Conservation (phyloP, 2,113 vertebrate species). For the Myodes glareolus region DNA sequence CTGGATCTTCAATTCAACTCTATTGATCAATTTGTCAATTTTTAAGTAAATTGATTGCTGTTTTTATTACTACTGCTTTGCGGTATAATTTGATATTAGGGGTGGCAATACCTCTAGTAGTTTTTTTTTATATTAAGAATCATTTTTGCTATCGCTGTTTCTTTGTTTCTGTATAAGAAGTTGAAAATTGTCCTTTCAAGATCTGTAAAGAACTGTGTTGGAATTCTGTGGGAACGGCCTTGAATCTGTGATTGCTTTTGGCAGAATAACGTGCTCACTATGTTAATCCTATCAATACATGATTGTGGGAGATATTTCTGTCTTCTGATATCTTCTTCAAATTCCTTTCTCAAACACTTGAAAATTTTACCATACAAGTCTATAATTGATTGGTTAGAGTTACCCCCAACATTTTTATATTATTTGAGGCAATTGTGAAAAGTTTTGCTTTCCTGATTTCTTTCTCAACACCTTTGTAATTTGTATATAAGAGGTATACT, state of each 20-base stretch:
- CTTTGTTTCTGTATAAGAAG: background rate
- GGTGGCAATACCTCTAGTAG: background rate
- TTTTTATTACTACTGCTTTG: background rate
- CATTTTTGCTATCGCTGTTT: background rate
- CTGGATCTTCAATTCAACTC: no score
- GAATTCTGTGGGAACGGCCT: background rate
- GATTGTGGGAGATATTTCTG: background rate
- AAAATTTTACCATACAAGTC: background rate
- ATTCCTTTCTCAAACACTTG: no score
- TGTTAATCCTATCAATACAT: background rate
- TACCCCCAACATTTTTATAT: background rate
- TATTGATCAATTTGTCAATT: background rate
- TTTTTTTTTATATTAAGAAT: background rate
- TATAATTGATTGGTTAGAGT: background rate
- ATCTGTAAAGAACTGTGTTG: background rate
- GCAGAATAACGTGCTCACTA: background rate
- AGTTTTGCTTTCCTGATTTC: no score
- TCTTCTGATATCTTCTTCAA: background rate
- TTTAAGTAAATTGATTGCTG: no score
- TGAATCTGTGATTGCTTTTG: background rate
- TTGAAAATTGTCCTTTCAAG: background rate
- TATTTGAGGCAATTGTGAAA: no score
- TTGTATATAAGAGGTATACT: no score
- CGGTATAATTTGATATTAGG: background rate
- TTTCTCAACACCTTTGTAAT: no score